Base-by-base conservation (phyloP, 92 coral and sea anemone species). In the Nematostella vectensis region DNA sequence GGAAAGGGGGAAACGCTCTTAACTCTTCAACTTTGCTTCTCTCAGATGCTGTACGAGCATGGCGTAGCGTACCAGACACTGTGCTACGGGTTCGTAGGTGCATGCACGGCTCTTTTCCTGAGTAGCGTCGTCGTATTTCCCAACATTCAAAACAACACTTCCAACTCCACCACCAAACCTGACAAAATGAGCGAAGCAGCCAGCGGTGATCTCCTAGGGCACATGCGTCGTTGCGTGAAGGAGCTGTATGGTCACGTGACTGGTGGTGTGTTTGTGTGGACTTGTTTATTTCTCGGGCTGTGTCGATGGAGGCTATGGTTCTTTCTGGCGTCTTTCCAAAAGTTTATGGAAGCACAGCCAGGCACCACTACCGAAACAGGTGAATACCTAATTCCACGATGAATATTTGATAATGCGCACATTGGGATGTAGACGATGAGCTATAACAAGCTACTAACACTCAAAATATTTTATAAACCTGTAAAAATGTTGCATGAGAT, bases 261-360 rank as follows among this genome's bases (percentile, higher is more conserved):
- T 16, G 50, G 60, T 47, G 71, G 59, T 11, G 59, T 59, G 45
- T 72, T 72, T 50, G 40, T 72, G 33, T 68, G 64, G 49, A 59
- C 65, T 19, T 58, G 69, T 6, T 9, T 63, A 12, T 72, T 72
- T 47, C 20, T 72, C 47, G 79, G 71, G 10, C 30, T 72, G 13
- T 72, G 79, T 31, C 63, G 79, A 9, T 51, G 61, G 24, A 50
- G 72, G 3, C 60, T 72, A 18, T 63, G 59, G 64, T 58, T 72
- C 57, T 72, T 72, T 47, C 25, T 72, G 13, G 28, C 31, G 1
- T 53, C 79, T 3, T 72, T 72, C 56, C 79, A 63, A 26, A 71
- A 72, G 61, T 72, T 63, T 53, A 63, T 72, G 43, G 53, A 43
- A 38, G 47, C 57, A 10, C 70, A 55, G 12, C 79, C 79, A 2